These are phyloP conservation scores for Erpornis zantholeuca DNA, from an alignment of 2,113 vertebrate genomes.

Conservation along the genomic window DNA sequence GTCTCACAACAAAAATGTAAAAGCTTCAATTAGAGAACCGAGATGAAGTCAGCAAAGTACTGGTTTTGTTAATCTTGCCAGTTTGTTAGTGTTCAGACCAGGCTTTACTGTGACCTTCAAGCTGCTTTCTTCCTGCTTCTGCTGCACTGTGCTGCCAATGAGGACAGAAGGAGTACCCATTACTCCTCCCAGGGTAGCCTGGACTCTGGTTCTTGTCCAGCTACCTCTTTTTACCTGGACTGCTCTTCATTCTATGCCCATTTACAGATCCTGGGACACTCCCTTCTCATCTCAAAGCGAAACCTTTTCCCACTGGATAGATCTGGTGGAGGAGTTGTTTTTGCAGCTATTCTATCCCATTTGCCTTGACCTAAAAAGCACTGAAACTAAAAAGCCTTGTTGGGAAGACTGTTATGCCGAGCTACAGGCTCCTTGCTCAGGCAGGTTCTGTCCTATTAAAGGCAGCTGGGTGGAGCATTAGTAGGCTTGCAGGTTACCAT, in stretches of 20 bases:
- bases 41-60: neutral
- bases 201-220: neutral
- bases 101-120: neutral
- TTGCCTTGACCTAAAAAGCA: neutral
- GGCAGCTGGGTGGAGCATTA: slow-evolving; percentile 13
- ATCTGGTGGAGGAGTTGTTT: neutral
- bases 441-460: neutral
- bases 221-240: neutral
- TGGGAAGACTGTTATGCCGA: neutral
- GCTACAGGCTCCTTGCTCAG: neutral
- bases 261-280: neutral
- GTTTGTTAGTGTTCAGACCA: neutral
- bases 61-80: neutral
- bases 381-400: neutral
- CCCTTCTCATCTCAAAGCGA: fast-evolving
- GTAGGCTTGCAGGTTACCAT: neutral
- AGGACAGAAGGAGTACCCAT: neutral
- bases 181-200: neutral
- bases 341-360: neutral
- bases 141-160: neutral
- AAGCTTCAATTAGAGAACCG: neutral
- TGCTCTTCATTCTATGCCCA: neutral
- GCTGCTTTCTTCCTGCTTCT: neutral
- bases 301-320: neutral
- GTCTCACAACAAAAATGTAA: neutral